Base-by-base conservation (phyloP, 1,140 invertebrate species). In the Carcinoscorpius rotundicauda region DNA sequence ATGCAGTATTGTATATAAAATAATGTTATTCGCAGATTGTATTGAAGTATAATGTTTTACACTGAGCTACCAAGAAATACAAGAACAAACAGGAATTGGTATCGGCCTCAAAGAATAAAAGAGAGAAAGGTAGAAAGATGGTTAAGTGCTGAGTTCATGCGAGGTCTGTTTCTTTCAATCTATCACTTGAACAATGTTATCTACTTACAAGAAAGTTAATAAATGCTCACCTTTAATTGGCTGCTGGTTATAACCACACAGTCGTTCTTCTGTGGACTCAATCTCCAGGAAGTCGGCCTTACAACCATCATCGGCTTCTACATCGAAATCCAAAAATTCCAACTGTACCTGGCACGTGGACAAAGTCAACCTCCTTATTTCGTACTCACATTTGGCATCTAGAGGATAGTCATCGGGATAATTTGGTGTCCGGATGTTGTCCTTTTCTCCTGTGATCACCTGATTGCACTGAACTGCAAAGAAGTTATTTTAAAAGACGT, bases 321-420 rank as follows among this genome's bases (percentile, higher is more conserved):
- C 8, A 61, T 72, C 71, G 9, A 72, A 66, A 49, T 69, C 61
- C 8, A 72, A 49, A 11, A 72, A 65, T 11, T 72, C 64, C 4
- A 72, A 49, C 10, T 61, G 59, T 2, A 71, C 62, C 57, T 69
- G 64, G 48, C 71, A 72, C 10, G 69, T 64, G 49, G 58, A 49
- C 8, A 60, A 50, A 49, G 66, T 66, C 4, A 68, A 55, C 50
- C 64, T 64, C 49, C 61, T 9, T 3, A 71, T 63, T 4, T 63
- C 63, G 50, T 70, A 70, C 0, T 66, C 64, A 60, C 70, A 71
- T n/a, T 65, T 52, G 3, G 65, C 65, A 29, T 68, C 62, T 0
- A 58, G 11, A 4, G 69, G 68, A 65, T 71, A 71, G 52, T 71
- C 69, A 4, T 57, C 60, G 0, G 70, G 70, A 57, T 70, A 70